Base-by-base conservation (phyloP, 1,140 invertebrate species). In the Aphelenchoides besseyi region DNA sequence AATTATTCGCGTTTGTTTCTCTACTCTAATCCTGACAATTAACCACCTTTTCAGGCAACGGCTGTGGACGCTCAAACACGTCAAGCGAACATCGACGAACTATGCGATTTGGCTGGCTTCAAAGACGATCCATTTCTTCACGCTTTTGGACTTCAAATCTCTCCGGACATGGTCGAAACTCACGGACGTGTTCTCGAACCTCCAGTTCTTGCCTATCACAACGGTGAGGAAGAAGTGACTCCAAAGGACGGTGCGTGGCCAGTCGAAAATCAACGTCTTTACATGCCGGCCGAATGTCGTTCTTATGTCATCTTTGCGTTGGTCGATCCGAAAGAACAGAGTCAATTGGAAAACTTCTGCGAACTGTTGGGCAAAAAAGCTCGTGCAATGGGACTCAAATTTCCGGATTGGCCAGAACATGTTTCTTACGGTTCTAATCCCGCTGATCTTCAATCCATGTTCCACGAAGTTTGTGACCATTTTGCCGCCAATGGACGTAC, bases 111-210 rank as follows among this genome's bases (percentile, higher is more conserved):
- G 36, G 69, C 81, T 18, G 68, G 52, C 2, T 76, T 74, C 33
- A 68, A 68, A 1, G 72, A 70, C n/a, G 72, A 77, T 35, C 73
- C 63, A 2, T 82, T 80, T 70, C 69, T 82, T 23, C 48, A 76
- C 23, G 76, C 74, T 48, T 85, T 86, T 71, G 69, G 95, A 36
- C 87, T 98, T 66, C 93, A 92, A 30, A 96, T 98, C 77, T 93
- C 91, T 59, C 94, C 94, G 83, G 92, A 90, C 79, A 98, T 98
- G 95, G 95, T 97, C 91, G 95, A 98, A 87, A 94, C 98, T 16
- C 89, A 93, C 61, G 95, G 95, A 23, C 90, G 96, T 32, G 93
- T 99, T 23, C 86, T 99, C 79, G 92, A 92, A 55, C 93, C 95
- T 64, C 96, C 96, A 16, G 96, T 97, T 86, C 88, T 99, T 18